These are phyloP conservation scores for Drosophila sordidapex DNA, from an alignment of 2,888 invertebrate genomes.

Conservation along the genomic window DNA sequence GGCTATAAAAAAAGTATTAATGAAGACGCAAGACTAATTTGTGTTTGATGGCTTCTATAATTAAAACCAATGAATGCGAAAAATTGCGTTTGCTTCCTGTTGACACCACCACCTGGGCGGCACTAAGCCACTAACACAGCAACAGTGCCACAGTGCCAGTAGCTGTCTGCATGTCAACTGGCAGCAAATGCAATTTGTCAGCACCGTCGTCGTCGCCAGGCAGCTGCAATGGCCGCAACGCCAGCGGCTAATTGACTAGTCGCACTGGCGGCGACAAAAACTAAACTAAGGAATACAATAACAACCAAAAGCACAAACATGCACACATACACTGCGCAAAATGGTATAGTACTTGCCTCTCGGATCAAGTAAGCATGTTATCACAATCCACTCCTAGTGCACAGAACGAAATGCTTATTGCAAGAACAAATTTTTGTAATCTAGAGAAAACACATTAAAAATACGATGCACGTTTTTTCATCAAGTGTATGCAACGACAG, in stretches of 20 bases:
- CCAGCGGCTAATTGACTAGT: conserved; percentile 68
- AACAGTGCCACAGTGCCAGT: not conserved
- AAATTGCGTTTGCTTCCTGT: conserved; percentile 68
- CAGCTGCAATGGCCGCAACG: conserved; percentile 57
- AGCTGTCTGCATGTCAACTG: conserved; percentile 58
- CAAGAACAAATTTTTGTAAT: not conserved
- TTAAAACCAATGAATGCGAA: conserved; percentile 79
- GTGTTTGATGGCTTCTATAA: conserved; percentile 76
- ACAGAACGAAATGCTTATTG: not conserved
- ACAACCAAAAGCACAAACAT: conserved; percentile 9
- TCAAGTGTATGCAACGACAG: not conserved
- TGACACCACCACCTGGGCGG: not conserved
- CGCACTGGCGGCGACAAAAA: conserved; percentile 39
- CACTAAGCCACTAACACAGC: not conserved
- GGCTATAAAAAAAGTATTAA: conserved; percentile 72
- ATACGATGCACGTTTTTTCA: not conserved
- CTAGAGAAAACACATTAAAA: not conserved
- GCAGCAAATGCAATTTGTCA: conserved; percentile 77
- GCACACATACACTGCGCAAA: not conserved
- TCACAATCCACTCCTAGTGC: not conserved
- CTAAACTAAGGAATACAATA: conserved; percentile 32
- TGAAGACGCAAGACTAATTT: conserved; percentile 74
- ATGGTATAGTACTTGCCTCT: not conserved
- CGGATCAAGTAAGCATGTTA: not conserved
- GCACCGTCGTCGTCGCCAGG: conserved; percentile 44